Percentiles rank a stretch among this genome's conserved stretches.
These are phyloP conservation scores for Casuarius casuarius DNA, from an alignment of 2,113 vertebrate genomes.

Conservation along the genomic window DNA sequence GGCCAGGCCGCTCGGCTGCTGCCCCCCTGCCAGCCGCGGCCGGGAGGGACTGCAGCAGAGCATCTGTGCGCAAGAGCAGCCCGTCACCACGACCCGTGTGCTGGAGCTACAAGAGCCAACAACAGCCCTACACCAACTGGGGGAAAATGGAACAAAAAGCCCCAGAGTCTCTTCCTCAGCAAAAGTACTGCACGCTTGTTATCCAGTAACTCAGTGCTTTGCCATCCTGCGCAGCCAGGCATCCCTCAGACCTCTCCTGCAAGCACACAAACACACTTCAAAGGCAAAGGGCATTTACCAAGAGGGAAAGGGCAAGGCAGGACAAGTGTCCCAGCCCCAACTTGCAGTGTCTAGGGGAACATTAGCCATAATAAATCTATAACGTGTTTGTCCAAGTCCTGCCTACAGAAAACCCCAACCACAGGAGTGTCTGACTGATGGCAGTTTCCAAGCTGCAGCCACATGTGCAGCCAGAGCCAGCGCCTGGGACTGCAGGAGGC, in stretches of 20 bases:
- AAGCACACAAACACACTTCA: not conserved
- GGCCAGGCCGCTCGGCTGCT: not conserved
- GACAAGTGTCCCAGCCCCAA: not conserved
- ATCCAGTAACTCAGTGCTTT: not conserved
- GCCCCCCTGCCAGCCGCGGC: rapidly evolving
- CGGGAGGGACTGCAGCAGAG: not conserved
- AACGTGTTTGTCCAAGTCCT: not conserved
- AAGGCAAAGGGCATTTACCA: not conserved
- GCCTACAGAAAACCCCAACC: not conserved
- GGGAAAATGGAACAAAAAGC: not conserved
- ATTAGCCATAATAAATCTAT: not conserved
- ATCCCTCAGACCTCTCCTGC: rapidly evolving
- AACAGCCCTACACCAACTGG: rapidly evolving
- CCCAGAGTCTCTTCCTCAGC: not conserved
- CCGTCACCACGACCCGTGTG: not conserved
- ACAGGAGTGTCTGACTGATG: not conserved
- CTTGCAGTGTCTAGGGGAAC: too few species aligned
- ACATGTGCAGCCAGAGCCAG: not conserved
- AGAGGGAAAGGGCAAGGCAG: not conserved
- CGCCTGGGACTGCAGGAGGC: not conserved
- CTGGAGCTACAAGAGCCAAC: not conserved
- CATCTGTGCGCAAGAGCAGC: not conserved
- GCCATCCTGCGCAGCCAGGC: rapidly evolving
- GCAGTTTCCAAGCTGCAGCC: not conserved
- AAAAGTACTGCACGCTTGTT: not conserved